Evolutionary conservation across 2,797 vertebrate species (phyloP).

Genomic region (Gadopsis marmoratus): DNA sequence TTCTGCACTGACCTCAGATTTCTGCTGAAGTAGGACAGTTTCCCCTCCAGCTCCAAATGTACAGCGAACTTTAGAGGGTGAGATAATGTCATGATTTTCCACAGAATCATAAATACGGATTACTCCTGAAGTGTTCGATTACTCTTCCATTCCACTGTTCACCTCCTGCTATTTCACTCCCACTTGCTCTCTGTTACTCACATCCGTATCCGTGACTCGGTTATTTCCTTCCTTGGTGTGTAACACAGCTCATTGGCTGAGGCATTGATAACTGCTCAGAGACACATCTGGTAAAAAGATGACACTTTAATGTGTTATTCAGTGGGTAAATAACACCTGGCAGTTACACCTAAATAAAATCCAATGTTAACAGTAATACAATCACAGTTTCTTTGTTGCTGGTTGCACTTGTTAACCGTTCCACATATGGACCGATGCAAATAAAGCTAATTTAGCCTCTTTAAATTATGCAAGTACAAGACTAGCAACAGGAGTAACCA

Average conservation of each 20-base stretch:
- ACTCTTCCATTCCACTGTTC: slow-evolving; percentile 12
- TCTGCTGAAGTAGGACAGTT: slow-evolving; percentile 84
- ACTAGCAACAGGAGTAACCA: neutral
- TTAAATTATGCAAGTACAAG: neutral
- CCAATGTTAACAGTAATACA: neutral
- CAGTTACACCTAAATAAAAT: slow-evolving; percentile 1
- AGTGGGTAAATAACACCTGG: slow-evolving; percentile 79
- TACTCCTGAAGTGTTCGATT: slow-evolving; percentile 37
- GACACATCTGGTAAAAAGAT: slow-evolving; percentile 86
- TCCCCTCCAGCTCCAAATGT: slow-evolving; percentile 59
- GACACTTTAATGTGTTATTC: slow-evolving; percentile 64
- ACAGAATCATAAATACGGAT: slow-evolving; percentile 73
- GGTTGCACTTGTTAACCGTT: neutral
- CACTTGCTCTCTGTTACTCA: slow-evolving; percentile 41
- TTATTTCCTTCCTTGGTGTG: slow-evolving; percentile 30
- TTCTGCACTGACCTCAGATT: slow-evolving; percentile 80
- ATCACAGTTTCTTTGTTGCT: neutral
- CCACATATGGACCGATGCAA: neutral
- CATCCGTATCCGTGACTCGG: slow-evolving; percentile 53
- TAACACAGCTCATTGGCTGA: slow-evolving; percentile 51
- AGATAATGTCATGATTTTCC: slow-evolving; percentile 63
- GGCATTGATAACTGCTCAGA: slow-evolving; percentile 68
- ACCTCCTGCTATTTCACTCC: slow-evolving; percentile 43
- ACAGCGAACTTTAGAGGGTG: slow-evolving; percentile 55
- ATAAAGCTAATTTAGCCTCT: neutral